Conservation (phyloP, 1,140 invertebrate species). For the Drosophila suzukii region DNA sequence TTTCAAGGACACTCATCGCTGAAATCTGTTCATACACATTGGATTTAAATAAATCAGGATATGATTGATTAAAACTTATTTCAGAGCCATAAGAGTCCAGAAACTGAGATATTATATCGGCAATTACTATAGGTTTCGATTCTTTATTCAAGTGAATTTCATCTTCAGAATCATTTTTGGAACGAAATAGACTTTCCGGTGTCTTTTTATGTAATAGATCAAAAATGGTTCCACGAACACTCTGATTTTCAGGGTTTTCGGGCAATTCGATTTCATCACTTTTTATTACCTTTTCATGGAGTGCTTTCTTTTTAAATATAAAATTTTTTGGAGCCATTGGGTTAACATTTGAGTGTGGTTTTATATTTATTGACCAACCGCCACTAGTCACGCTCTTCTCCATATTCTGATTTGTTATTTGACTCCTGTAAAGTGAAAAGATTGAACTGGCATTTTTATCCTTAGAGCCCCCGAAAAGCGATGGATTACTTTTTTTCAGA, state of each 20-base stretch:
- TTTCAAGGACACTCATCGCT: background rate
- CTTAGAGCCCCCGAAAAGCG: background rate
- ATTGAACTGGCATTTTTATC: background rate
- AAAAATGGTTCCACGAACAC: background rate
- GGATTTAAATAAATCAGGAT: slow-evolving; percentile 1
- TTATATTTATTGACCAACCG: background rate
- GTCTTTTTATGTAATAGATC: background rate
- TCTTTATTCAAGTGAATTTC: background rate
- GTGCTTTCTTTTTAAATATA: background rate
- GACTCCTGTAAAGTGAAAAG: background rate
- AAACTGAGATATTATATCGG: slow-evolving; percentile 1
- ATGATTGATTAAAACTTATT: background rate
- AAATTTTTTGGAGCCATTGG: background rate
- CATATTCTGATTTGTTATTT: background rate
- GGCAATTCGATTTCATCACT: background rate
- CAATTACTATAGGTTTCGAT: background rate
- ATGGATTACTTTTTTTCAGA: background rate
- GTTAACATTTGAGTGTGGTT: background rate
- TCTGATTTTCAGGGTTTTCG: background rate
- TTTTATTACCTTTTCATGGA: background rate
- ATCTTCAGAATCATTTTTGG: background rate
- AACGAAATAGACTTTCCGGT: background rate
- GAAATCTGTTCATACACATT: background rate
- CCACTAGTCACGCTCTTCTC: background rate
- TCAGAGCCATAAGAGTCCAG: background rate